Conservation (phyloP, 2,113 vertebrate species). For the Channa maculata region DNA sequence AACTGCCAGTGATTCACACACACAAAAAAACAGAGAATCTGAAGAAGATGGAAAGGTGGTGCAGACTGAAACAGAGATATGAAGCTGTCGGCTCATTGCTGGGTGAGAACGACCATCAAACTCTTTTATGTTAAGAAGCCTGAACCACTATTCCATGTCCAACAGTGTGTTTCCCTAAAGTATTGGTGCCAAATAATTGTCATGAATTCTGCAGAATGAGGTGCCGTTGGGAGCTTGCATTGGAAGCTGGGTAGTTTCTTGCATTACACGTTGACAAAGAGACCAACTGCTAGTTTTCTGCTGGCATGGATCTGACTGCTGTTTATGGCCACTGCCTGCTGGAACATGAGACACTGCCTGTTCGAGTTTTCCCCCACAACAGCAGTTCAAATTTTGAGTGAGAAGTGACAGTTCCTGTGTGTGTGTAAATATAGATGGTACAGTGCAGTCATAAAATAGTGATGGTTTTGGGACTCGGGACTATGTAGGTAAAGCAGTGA, state of each 20-base stretch:
- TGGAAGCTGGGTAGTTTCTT: background rate
- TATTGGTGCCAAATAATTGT: background rate
- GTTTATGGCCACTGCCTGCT: background rate
- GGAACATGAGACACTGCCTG: background rate
- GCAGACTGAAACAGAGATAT: conserved; percentile 8
- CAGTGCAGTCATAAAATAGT: too few species aligned
- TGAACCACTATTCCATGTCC: background rate
- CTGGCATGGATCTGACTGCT: background rate
- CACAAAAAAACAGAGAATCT: conserved; percentile 43
- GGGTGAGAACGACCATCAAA: conserved; percentile 25
- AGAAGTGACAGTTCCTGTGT: background rate
- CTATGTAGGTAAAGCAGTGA: background rate
- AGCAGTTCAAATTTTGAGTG: background rate
- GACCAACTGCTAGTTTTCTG: background rate
- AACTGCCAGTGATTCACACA: conserved; percentile 56
- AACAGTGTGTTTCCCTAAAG: conserved; percentile 9
- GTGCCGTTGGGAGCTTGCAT: background rate
- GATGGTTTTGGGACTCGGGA: background rate
- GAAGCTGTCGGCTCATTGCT: conserved; percentile 23
- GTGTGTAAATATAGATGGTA: too few species aligned
- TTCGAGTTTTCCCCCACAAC: background rate
- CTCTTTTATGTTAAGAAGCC: conserved; percentile 5
- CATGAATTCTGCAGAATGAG: background rate
- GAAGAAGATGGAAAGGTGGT: conserved; percentile 21
- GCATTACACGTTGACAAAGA: background rate